phyloP scores from a whole-genome alignment of 1,140 invertebrate species.

The Leptoteleia sp. region DNA sequence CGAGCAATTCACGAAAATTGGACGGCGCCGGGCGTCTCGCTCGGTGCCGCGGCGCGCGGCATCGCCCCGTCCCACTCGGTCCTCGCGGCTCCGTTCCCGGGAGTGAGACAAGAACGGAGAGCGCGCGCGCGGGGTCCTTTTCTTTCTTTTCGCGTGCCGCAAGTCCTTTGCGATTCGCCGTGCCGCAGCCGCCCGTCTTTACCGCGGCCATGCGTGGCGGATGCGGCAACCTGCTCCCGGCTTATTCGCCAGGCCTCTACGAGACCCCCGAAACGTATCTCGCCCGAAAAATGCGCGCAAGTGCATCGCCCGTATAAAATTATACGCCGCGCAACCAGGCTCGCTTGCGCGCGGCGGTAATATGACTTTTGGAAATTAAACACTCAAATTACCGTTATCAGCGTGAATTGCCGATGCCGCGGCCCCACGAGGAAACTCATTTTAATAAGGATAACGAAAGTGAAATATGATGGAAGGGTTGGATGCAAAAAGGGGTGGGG shows the following conservation, averaged over 20 bases:
- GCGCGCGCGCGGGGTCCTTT: conserved; percentile 44
- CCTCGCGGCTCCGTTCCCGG: conserved; percentile 40
- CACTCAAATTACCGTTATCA: conserved; percentile 56
- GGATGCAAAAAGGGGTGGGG: too few relatives aligned
- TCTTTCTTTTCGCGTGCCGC: conserved; percentile 70
- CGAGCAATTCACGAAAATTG: conserved; percentile 54
- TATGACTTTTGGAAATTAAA: conserved; percentile 53
- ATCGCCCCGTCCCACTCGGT: conserved; percentile 19
- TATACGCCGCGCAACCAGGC: too few relatives aligned
- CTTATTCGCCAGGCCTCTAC: conserved; percentile 62
- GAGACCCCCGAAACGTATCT: conserved; percentile 62
- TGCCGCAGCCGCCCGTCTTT: conserved; percentile 63
- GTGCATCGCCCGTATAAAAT: conserved; percentile 66
- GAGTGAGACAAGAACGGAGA: conserved; percentile 47
- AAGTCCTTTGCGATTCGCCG: conserved; percentile 66
- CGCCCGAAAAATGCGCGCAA: conserved; percentile 63
- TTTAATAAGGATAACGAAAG: conserved; percentile 52
- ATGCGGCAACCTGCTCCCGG: conserved; percentile 67
- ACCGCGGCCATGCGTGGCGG: conserved; percentile 65
- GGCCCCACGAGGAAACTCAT: conserved; percentile 31
- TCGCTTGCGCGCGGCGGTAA: conserved; percentile 38
- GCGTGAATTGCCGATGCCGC: conserved; percentile 15
- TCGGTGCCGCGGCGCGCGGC: background rate
- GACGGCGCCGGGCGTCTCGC: conserved; percentile 13
- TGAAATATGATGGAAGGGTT: too few relatives aligned